Evolutionary conservation across 2,113 vertebrate genomes (phyloP).

Genomic region (Engraulis encrasicolus): DNA sequence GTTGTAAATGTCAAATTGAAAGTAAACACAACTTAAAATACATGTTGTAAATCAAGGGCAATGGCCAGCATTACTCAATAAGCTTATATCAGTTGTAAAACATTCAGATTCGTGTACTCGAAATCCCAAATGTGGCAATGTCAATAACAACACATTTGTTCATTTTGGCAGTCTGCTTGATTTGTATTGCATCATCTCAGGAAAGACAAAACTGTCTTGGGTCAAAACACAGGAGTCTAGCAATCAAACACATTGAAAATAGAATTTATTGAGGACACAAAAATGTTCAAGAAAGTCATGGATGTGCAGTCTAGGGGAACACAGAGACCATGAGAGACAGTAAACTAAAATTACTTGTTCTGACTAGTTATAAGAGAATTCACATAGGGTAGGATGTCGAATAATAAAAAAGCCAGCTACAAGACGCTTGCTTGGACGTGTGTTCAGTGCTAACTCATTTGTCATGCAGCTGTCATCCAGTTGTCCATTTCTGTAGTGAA

Average conservation of each 20-base stretch:
- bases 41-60: no score
- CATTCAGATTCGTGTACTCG: no score
- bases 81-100: no score
- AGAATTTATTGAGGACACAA: slow-evolving; percentile 60
- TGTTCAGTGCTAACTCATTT: background rate
- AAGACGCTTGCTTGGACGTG: background rate
- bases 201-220: background rate
- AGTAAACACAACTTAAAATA: no score
- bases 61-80: no score
- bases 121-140: no score
- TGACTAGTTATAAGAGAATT: background rate
- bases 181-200: background rate
- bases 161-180: background rate
- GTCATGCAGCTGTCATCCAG: background rate
- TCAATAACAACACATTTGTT: background rate
- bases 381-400: background rate
- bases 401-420: background rate
- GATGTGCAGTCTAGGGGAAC: slow-evolving; percentile 47
- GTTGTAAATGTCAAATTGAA: no score
- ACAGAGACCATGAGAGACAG: slow-evolving; percentile 40
- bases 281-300: slow-evolving; percentile 47
- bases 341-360: slow-evolving; percentile 30
- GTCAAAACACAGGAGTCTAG: slow-evolving; percentile 28
- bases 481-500: background rate
- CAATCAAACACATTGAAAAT: slow-evolving; percentile 40